Evolutionary conservation across 1,140 invertebrate species (phyloP).

Genomic region (Euschistus heros): DNA sequence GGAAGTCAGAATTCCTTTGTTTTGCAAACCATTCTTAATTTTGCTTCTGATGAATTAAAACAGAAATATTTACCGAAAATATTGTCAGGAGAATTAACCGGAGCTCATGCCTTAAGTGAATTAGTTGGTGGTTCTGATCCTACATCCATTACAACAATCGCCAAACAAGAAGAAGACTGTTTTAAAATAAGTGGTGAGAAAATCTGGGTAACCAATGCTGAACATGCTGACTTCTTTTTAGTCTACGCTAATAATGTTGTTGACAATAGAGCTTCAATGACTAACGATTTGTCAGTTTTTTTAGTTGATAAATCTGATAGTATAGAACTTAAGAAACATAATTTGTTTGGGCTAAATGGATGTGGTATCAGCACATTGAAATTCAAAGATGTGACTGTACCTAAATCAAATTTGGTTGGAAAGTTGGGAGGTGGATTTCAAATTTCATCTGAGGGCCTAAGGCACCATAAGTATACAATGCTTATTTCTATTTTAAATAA

Average conservation of each 20-base stretch:
- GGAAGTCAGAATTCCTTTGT: background rate
- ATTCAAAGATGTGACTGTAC: conserved; percentile 12
- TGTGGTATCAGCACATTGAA: conserved; percentile 14
- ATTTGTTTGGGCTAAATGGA: conserved; percentile 8
- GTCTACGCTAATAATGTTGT: conserved; percentile 18
- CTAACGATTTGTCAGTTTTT: conserved; percentile 19
- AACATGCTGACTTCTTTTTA: conserved; percentile 23
- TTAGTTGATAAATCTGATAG: conserved; percentile 22
- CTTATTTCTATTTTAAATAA: conserved; percentile 1
- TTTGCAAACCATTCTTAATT: background rate
- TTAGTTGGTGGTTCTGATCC: background rate
- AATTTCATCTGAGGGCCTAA: conserved; percentile 6
- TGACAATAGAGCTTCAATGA: background rate
- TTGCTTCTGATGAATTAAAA: background rate
- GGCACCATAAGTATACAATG: background rate
- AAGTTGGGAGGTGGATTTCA: conserved; percentile 11
- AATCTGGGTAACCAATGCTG: conserved; percentile 24
- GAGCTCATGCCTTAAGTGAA: background rate
- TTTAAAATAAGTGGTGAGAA: conserved; percentile 19
- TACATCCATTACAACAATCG: background rate
- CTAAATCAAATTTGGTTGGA: conserved; percentile 5
- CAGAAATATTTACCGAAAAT: background rate
- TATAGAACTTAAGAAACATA: conserved; percentile 11
- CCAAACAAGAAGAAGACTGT: background rate
- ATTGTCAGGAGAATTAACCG: background rate